phyloP scores from a whole-genome alignment of 2,888 invertebrate genomes.

The Eueremaeus valkanovi region DNA sequence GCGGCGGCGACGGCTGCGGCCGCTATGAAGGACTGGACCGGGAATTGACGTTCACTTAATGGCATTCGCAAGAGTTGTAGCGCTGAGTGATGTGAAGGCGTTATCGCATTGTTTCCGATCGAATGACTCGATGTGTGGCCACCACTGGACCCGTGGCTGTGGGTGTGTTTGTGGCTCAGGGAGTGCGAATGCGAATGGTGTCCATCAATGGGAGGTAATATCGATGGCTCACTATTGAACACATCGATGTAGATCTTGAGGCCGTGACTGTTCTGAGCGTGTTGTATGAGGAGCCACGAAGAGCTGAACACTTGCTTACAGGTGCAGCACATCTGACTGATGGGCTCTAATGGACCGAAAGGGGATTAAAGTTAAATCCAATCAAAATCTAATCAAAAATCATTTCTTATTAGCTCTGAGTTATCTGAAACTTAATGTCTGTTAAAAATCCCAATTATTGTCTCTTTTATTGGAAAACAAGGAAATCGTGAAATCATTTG shows the following conservation, averaged over 20 bases:
- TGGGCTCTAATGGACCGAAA: constrained; percentile 65
- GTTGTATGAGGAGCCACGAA: constrained; percentile 93
- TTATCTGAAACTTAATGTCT: background rate
- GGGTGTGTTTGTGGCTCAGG: no score
- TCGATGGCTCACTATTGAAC: constrained; percentile 33
- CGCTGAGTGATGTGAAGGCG: constrained; percentile 47
- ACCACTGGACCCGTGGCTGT: constrained; percentile 15
- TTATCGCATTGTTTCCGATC: constrained; percentile 40
- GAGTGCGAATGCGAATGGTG: constrained; percentile 27
- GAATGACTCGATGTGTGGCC: constrained; percentile 30
- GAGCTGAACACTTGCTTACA: constrained; percentile 86
- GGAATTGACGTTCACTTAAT: constrained; percentile 57
- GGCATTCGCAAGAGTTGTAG: constrained; percentile 66
- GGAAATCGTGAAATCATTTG: no score
- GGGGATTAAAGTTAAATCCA: background rate
- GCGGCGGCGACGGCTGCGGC: constrained; percentile 38
- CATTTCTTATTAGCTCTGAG: background rate
- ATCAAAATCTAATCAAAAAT: background rate
- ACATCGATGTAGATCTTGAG: constrained; percentile 82
- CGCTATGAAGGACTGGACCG: constrained; percentile 34
- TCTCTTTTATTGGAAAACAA: no score
- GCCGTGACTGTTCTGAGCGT: constrained; percentile 89
- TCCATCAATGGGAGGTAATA: constrained; percentile 43
- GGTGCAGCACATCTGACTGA: constrained; percentile 87
- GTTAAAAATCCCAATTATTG: background rate